Evolutionary conservation across 1,140 invertebrate species (phyloP), one percentile per base, ranked within the genome.

Genomic region (Philotrypesis tridentata): DNA sequence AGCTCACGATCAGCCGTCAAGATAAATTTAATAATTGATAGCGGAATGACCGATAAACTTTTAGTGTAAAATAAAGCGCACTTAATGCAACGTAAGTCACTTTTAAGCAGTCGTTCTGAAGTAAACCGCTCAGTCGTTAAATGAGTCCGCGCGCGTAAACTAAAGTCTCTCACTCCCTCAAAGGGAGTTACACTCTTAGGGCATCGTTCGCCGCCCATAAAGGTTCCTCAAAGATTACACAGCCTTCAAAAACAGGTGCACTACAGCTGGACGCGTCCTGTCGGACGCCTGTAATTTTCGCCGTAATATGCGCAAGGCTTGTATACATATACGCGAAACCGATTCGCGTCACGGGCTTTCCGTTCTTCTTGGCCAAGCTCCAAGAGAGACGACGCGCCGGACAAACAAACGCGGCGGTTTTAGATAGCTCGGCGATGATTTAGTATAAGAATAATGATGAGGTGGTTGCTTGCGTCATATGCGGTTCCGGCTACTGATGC

Each of bases 361-460:
- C 31, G 31, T 70, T 70, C 37, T 37, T 21, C 67, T 37, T 70
- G 67, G 67, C 17, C 48, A 17, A 5, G 1, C 17, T 55, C 48
- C 48, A 55, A 5, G 21, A 55, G 4, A 17, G 17, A 14, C 40
- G 1, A 37, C 7, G 7, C 65, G 25, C 63, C 25, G n/a, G 65
- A 11, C n/a, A 33, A 70, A 70, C 31, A 70, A 70, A 70, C 67
- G 12, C 67, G 67, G 37, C 31, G 17, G 17, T 70, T 33, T 70
- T 68, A 68, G 65, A 68, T 31, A 27, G 25, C 2, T 25, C 25
- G 6, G 65, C 25, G 14, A 29, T 29, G 25, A 68, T 68, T 29
- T 29, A 21, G 21, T 63, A 14, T 70, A 33, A 65, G 61, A 65
- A 65, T 70, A 37, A 70, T 2, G 67, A 70, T 70, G 63, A 70